Base-by-base conservation (phyloP, 23 tunicate species). In the Trididemnum clinides region DNA sequence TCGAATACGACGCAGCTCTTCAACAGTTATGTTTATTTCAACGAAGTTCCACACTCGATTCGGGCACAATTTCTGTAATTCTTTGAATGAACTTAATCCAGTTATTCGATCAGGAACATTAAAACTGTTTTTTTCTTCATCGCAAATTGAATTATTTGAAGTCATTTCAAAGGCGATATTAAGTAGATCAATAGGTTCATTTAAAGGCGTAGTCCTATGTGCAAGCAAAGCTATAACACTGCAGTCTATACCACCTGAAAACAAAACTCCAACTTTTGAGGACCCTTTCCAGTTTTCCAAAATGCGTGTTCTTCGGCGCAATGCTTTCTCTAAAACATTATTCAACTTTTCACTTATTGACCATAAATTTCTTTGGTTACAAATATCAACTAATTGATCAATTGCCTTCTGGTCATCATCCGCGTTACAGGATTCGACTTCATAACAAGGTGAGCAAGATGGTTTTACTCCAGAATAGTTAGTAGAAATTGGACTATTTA, bases 161-260 rank as follows among this genome's bases (percentile, higher is more conserved):
- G 35, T 30, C 10, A 54, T 57, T 39, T 89, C 86, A 81, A 94
- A 94, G 10, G 98, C 94, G 28, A 94, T 94, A 85, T 89, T 94
- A 20, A 94, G 37, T 58, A 94, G 70, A 85, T 85, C 90, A 36
- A 94, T 89, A 10, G 82, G 78, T 81, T 89, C 86, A 0, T 75
- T 34, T 27, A 26, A 0, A 20, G 94, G 90, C 3, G 89, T 31
- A 76, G 25, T 51, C 37, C 28, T 33, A 81, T 94, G 63, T n/a
- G 90, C 93, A 29, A 94, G 64, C 51, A 81, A 82, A 29, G 92
- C 99, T 29, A 95, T 18, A 18, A 95, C 80, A 37, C 92, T 82
- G 64, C 99, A 95, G 54, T 95, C 99, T 5, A 95, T 77, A 0
- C 99, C 99, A n/a, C 99, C 99, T 1, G 95, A 90, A 80, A 95